These are phyloP conservation scores for Hormaphis cornu DNA, from an alignment of 1,140 invertebrate species.

Conservation along the genomic window DNA sequence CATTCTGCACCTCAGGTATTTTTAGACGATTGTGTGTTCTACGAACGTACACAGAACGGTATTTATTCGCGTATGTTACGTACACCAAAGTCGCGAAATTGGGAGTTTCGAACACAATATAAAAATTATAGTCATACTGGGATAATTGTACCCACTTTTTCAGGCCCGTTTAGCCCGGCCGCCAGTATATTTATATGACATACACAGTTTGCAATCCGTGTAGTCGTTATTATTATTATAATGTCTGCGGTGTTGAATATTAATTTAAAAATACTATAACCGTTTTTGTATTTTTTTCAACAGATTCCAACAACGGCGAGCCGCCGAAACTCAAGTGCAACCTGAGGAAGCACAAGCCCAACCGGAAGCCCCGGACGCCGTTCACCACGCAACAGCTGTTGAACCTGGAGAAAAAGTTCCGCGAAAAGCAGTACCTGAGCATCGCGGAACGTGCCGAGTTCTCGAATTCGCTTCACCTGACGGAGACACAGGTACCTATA, in stretches of 20 bases:
- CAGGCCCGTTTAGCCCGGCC: too few species aligned
- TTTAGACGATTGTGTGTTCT: too few species aligned
- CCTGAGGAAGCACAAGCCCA: constrained; percentile 87
- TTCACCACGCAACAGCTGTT: constrained; percentile 94
- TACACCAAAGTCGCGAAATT: too few species aligned
- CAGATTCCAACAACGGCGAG: constrained; percentile 51
- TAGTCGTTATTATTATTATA: neutral
- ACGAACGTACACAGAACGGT: too few species aligned
- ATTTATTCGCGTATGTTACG: too few species aligned
- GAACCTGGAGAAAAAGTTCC: constrained; percentile 90
- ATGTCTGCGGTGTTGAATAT: too few species aligned
- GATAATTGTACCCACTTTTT: too few species aligned
- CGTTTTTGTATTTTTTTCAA: constrained; percentile 22
- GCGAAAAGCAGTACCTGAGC: constrained; percentile 90
- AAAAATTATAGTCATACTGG: too few species aligned
- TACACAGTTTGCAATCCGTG: too few species aligned
- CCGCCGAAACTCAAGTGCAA: constrained; percentile 83
- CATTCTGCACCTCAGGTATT: too few species aligned
- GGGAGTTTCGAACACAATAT: too few species aligned
- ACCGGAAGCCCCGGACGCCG: constrained; percentile 91
- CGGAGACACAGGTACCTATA: constrained; percentile 73
- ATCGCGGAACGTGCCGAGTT: constrained; percentile 96
- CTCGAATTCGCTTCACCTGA: constrained; percentile 81
- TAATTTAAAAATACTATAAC: neutral
- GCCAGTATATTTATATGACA: too few species aligned